Conservation (phyloP, 2,888 invertebrate species). For the Troides oblongomaculatus region DNA sequence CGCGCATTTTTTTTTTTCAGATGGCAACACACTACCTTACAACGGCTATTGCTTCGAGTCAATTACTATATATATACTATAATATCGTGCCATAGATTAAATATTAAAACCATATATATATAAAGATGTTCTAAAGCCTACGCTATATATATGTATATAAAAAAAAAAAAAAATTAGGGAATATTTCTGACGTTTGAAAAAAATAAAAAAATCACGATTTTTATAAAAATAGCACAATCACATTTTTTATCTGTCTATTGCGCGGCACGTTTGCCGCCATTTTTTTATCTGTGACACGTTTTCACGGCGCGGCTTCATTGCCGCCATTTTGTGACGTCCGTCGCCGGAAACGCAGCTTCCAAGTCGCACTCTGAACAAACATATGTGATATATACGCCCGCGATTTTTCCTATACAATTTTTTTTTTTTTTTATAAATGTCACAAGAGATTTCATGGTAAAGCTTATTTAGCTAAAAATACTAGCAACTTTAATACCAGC, state of each 20-base stretch:
- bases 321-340: too few species aligned
- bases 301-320: neutral
- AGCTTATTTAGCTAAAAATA: too few species aligned
- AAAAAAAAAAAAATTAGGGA: too few species aligned
- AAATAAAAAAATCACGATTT: neutral
- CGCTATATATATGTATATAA: too few species aligned
- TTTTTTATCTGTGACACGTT: neutral
- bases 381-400: too few species aligned
- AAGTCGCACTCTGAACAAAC: too few species aligned
- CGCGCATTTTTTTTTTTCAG: conserved; percentile 6
- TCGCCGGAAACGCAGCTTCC: too few species aligned
- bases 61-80: conserved; percentile 12
- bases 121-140: too few species aligned
- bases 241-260: neutral
- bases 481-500: too few species aligned
- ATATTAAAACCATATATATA: neutral
- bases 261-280: neutral
- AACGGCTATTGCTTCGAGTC: conserved; percentile 20
- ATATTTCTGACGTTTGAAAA: neutral
- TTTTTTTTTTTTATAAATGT: too few species aligned
- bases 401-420: too few species aligned
- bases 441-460: too few species aligned
- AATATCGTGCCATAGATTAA: conserved; percentile 28
- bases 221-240: neutral
- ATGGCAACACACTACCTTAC: neutral